Evolutionary conservation across 2,888 invertebrate species (phyloP), one percentile per base, ranked within the genome.

Genomic region (Escarpia spicata): DNA sequence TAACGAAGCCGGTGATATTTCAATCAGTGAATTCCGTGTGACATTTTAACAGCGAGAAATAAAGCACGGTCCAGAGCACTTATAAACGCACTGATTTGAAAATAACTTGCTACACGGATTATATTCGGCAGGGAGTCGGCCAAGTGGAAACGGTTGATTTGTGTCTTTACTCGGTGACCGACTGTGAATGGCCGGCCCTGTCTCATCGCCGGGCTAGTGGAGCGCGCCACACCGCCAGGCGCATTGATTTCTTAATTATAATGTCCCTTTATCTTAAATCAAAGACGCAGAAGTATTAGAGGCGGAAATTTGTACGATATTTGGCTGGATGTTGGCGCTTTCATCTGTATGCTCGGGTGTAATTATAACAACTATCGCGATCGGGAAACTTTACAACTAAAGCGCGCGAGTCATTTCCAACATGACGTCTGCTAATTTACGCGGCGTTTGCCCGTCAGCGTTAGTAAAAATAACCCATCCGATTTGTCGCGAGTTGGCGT

Each of bases 61-160:
- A 75, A 75, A 75, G 75, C 75, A 75, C 75, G 75, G 75, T 26
- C 19, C 26, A 75, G 75, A 75, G 75, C 75, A 26, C 75, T 75
- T 75, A 75, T 75, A 75, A 75, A 75, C 75, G 75, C 75, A 75
- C 75, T 75, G 75, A 75, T 75, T 75, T 75, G 75, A 75, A 75
- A 75, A 75, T 75, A 75, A 75, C 75, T 75, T 26, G 75, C 75
- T 4, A 26, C 75, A 26, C 75, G 19, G 75, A 75, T 26, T 75
- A 75, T 75, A 75, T 75, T 75, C 75, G 75, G 75, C 75, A 75
- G 75, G n/a, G 19, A 75, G 26, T 26, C 75, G 75, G 4, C 75
- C 19, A 75, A 26, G 75, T 75, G 75, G 19, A 75, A 75, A 26
- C 19, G 26, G 26, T n/a, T 75, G 75, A 75, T 75, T 75, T 26